Conservation (phyloP, 1,140 invertebrate genomes). For the Microplitis mediator region DNA sequence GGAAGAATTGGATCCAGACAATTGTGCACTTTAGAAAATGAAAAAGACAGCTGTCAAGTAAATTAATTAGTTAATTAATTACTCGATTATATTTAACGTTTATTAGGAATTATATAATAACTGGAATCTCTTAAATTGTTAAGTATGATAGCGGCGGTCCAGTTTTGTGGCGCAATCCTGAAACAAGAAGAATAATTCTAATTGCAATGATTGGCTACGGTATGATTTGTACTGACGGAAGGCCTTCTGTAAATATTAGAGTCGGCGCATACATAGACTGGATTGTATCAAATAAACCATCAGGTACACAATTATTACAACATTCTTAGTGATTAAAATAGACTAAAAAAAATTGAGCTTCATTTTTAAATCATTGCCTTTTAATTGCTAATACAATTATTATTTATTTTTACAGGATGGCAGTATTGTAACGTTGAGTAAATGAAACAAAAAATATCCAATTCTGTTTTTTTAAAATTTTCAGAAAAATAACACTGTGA, state of each 20-base stretch:
- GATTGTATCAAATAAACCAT: slow-evolving; percentile 53
- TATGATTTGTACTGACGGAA: slow-evolving; percentile 56
- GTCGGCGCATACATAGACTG: slow-evolving; percentile 63
- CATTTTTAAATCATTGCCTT: too few species aligned
- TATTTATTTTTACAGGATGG: too few species aligned
- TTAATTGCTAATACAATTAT: too few species aligned
- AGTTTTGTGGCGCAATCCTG: slow-evolving; percentile 64
- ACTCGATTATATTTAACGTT: background rate
- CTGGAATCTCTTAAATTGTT: slow-evolving; percentile 6
- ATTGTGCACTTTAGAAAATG: slow-evolving; percentile 24
- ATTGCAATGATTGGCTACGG: slow-evolving; percentile 68
- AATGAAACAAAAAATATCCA: too few species aligned
- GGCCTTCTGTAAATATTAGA: slow-evolving; percentile 63
- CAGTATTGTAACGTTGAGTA: too few species aligned
- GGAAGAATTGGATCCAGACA: background rate
- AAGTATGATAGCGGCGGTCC: slow-evolving; percentile 76
- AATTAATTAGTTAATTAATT: background rate
- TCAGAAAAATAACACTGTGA: too few species aligned
- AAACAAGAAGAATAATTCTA: slow-evolving; percentile 53
- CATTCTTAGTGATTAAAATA: too few species aligned
- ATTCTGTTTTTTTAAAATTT: too few species aligned
- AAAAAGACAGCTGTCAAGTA: slow-evolving; percentile 49
- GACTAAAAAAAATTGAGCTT: too few species aligned
- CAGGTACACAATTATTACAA: slow-evolving; percentile 39
- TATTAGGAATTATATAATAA: slow-evolving; percentile 6